These are phyloP conservation scores for Dicranocentrus wangi DNA, from an alignment of 2,888 invertebrate genomes.

Conservation along the genomic window DNA sequence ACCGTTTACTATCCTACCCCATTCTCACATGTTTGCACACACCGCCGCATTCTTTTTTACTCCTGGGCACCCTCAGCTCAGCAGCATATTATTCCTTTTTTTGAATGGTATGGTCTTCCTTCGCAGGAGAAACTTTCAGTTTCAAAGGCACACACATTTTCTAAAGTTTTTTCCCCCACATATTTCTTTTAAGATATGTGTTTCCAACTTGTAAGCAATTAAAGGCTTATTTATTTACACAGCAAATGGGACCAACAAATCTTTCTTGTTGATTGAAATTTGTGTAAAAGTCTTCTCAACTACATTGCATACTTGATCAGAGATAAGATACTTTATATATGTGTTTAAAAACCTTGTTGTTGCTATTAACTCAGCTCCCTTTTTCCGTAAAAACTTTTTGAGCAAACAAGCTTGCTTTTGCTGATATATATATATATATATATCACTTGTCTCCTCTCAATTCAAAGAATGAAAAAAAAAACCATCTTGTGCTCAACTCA, in stretches of 20 bases:
- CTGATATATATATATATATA: too few relatives aligned
- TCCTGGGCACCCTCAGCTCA: too few relatives aligned
- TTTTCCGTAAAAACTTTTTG: too few relatives aligned
- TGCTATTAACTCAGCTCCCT: too few relatives aligned
- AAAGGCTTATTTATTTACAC: background rate
- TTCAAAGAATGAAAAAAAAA: too few relatives aligned
- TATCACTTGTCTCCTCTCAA: too few relatives aligned
- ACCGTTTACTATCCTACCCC: background rate
- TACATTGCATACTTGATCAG: too few relatives aligned
- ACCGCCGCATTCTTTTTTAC: background rate
- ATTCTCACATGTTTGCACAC: slow-evolving; percentile 16
- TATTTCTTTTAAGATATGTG: background rate
- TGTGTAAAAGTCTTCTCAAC: background rate
- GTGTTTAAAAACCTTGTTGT: too few relatives aligned
- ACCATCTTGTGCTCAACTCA: too few relatives aligned
- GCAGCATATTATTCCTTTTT: too few relatives aligned
- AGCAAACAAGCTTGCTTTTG: too few relatives aligned
- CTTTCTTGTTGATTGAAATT: background rate
- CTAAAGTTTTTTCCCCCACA: background rate
- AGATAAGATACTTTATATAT: background rate
- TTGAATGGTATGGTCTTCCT: background rate
- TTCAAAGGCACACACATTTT: slow-evolving; percentile 2
- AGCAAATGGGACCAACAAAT: slow-evolving; percentile 2
- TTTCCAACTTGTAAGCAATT: slow-evolving; percentile 11
- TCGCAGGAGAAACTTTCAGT: slow-evolving; percentile 39